Conservation (phyloP, 2,797 vertebrate species). For the Mus caroli region DNA sequence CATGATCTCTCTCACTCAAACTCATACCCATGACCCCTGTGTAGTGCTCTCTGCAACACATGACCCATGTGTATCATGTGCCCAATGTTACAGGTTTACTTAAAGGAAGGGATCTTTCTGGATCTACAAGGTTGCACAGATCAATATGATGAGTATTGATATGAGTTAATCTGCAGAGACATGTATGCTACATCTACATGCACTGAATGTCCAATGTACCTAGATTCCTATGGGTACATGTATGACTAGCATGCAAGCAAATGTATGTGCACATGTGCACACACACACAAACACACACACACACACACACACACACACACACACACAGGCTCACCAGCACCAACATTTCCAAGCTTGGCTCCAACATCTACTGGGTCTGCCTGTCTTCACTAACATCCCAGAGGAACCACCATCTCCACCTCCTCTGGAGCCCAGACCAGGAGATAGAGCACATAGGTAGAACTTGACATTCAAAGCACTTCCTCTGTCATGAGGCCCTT, state of each 20-base stretch:
- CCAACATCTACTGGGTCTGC: neutral
- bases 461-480: neutral
- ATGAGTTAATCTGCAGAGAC: neutral
- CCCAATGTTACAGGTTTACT: too few species aligned
- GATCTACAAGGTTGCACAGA: neutral
- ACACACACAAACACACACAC: too few species aligned
- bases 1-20: neutral
- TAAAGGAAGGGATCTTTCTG: neutral
- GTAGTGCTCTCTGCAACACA: neutral
- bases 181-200: accelerated
- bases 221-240: neutral
- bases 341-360: neutral
- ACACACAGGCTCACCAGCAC: neutral
- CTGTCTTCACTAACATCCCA: neutral
- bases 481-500: neutral
- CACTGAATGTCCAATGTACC: too few species aligned
- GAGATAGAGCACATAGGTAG: neutral
- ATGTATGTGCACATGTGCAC: neutral
- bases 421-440: neutral
- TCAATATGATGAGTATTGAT: neutral
- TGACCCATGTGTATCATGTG: accelerated
- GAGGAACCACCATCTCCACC: neutral
- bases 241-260: neutral
- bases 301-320: neutral
- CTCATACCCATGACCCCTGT: neutral